Percentiles rank a stretch among this genome's conserved stretches.
phyloP scores from a whole-genome alignment of 2,888 invertebrate genomes.

The Hemithea aestivaria region DNA sequence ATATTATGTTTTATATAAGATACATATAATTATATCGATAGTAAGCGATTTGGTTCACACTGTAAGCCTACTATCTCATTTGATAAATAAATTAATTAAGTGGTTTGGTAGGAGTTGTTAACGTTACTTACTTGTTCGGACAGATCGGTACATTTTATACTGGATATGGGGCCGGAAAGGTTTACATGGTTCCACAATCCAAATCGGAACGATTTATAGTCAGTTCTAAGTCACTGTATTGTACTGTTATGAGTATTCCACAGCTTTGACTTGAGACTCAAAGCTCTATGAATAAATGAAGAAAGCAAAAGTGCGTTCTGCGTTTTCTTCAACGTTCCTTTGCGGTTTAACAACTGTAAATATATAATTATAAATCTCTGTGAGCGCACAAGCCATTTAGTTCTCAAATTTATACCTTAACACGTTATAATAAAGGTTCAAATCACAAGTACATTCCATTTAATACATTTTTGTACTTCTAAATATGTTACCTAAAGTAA shows the following conservation, averaged over 20 bases:
- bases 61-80: no score
- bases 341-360: conserved; percentile 33
- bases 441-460: no score
- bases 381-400: conserved; percentile 2
- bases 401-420: conserved; percentile 6
- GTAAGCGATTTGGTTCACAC: no score
- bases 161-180: no score
- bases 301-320: conserved; percentile 36
- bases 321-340: conserved; percentile 33
- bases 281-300: conserved; percentile 39
- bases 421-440: background rate
- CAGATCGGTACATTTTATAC: no score
- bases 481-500: conserved; percentile 2
- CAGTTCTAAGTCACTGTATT: conserved; percentile 1
- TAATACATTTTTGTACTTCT: no score
- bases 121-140: no score
- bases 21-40: no score
- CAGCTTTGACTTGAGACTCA: conserved; percentile 28
- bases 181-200: no score
- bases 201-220: background rate
- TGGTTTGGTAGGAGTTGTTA: no score
- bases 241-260: conserved; percentile 20
- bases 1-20: no score
- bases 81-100: no score
- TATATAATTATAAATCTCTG: conserved; percentile 26